Base-by-base conservation (phyloP, 2,888 invertebrate genomes). In the Sarcophaga rosellei region DNA sequence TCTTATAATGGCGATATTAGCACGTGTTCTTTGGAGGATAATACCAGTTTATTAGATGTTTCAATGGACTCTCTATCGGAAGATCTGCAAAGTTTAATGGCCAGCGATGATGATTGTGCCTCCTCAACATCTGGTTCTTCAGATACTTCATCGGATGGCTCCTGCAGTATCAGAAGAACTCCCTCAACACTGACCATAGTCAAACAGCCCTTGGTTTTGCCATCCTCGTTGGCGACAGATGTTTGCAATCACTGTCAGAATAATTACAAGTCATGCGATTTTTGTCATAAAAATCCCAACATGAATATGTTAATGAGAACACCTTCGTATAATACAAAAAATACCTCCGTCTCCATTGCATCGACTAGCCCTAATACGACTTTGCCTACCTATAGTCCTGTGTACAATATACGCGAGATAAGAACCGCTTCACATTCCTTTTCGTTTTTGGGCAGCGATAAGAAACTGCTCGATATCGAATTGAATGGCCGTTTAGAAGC, bases 321-420 rank as follows among this genome's bases (percentile, higher is more conserved):
- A 35, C 53, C 80, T 2, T 44, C 82, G 6, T 66, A 69, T 21
- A 70, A 65, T 20, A 20, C 5, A 10, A 70, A 62, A 17, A 66
- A 47, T 44, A 45, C 10, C 17, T 12, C 5, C 2, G 8, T 35
- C 10, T 62, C 47, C n/a, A 79, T 17, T 20, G 45, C 68, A 20
- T 73, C 62, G 1, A 61, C n/a, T 11, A 1, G 21, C 17, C 4
- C 21, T 57, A 35, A 35, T 35, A 23, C 82, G 63, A 85, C 88
- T 15, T 78, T 90, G 11, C 89, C 90, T 8, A 90, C 89, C 76
- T 93, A 93, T 87, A 93, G 90, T 87, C 93, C 93, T 0, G 93
- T 93, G 0, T 93, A 93, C 82, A 93, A 93, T 88, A 92, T 93
- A 75, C 92, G 93, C 2, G 93, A 93, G 87, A 93, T 93, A 53